These are phyloP conservation scores for Oreortyx pictus DNA, from an alignment of 2,797 vertebrate species.

Conservation along the genomic window DNA sequence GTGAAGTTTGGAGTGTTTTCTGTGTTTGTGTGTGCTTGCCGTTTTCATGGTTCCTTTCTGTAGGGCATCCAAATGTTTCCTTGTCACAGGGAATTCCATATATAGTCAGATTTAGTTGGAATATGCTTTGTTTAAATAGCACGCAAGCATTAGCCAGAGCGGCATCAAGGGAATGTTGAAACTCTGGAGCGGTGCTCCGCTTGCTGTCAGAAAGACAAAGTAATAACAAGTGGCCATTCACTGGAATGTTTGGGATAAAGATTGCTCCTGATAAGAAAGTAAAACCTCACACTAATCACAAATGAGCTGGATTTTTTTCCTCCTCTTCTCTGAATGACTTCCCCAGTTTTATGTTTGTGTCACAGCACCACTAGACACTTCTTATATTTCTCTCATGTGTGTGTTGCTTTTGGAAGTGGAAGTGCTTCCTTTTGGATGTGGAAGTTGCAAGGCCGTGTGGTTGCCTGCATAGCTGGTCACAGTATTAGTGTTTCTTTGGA, in stretches of 20 bases:
- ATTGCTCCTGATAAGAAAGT: background rate
- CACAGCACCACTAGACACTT: background rate
- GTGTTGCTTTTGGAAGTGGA: background rate
- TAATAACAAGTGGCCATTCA: background rate
- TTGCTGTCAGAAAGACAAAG: conserved; percentile 63
- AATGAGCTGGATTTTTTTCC: background rate
- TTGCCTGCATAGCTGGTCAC: background rate
- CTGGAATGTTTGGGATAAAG: conserved; percentile 51
- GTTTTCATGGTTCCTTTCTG: conserved; percentile 49
- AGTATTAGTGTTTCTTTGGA: conserved; percentile 33
- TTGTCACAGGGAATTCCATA: conserved; percentile 71
- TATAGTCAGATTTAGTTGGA: conserved; percentile 75
- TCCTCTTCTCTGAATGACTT: conserved; percentile 12
- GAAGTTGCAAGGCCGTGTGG: background rate
- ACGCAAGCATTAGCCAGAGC: conserved; percentile 46
- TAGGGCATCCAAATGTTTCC: conserved; percentile 50
- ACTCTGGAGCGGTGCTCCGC: conserved; percentile 55
- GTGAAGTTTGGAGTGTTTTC: background rate
- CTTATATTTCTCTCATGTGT: background rate
- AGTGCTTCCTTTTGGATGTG: conserved; percentile 3
- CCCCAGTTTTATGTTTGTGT: background rate
- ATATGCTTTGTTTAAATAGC: conserved; percentile 78
- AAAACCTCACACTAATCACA: conserved; percentile 14
- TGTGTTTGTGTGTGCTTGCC: background rate
- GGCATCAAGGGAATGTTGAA: conserved; percentile 53